phyloP scores from a whole-genome alignment of 64 coral and sea anemone species.

The Dendrophyllia cribrosa region DNA sequence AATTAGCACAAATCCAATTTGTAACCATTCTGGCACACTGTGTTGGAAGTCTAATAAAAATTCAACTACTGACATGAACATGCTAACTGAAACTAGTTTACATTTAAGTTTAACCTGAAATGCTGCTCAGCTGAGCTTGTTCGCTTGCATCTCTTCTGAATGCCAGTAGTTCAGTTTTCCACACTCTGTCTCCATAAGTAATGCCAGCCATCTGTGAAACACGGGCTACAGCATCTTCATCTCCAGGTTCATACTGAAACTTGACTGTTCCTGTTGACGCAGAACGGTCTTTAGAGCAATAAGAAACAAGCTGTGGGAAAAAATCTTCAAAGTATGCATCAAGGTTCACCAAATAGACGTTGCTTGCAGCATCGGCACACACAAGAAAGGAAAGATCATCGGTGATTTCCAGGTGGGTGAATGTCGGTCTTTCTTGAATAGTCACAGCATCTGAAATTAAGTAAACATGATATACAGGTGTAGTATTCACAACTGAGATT shows the following conservation, averaged over 20 bases:
- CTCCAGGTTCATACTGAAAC: constrained; percentile 73
- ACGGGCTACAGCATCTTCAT: constrained; percentile 80
- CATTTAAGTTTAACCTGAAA: background rate
- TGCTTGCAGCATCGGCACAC: constrained; percentile 60
- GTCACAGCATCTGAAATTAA: constrained; percentile 32
- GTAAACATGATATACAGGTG: background rate
- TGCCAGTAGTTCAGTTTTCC: constrained; percentile 83
- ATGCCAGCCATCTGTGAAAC: constrained; percentile 53
- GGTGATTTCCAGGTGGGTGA: constrained; percentile 61
- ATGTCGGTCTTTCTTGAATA: constrained; percentile 20
- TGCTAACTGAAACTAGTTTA: background rate
- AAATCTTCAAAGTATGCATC: constrained; percentile 80
- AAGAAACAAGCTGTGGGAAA: constrained; percentile 37
- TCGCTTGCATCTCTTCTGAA: constrained; percentile 18
- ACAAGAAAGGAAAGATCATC: constrained; percentile 77
- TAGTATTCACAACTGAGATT: background rate
- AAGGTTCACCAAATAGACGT: constrained; percentile 76
- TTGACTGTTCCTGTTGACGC: background rate
- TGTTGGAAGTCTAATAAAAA: no score
- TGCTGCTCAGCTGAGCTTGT: background rate
- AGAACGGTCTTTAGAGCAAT: background rate
- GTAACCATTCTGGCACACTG: no score
- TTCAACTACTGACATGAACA: background rate
- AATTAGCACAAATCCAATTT: no score
- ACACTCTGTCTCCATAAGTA: constrained; percentile 86